Conservation (phyloP, 2,113 vertebrate species). For the Amia ocellicauda region DNA sequence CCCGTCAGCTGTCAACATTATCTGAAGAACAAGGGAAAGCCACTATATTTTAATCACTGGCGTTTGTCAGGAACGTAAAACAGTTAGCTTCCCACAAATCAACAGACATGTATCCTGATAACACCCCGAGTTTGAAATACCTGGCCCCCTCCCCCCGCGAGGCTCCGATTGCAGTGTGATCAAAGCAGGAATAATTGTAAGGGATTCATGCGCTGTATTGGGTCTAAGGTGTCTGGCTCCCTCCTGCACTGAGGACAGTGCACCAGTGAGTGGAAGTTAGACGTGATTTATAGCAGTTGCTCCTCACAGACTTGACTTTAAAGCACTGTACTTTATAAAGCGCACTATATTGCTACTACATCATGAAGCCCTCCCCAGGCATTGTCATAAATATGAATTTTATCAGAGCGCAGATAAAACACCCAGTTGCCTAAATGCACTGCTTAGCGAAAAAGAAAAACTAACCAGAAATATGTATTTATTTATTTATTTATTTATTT, state of each 20-base stretch:
- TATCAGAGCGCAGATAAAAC: conserved; percentile 1
- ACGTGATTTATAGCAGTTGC: conserved; percentile 15
- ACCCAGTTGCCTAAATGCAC: background rate
- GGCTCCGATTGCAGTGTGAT: conserved; percentile 45
- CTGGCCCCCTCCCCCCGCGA: conserved; percentile 40
- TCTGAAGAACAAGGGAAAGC: conserved; percentile 76
- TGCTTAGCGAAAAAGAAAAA: background rate
- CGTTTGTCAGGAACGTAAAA: conserved; percentile 85
- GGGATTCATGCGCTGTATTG: conserved; percentile 67
- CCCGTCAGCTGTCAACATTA: conserved; percentile 80
- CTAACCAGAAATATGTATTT: too few species aligned
- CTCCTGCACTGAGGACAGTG: background rate
- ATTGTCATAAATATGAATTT: conserved; percentile 12
- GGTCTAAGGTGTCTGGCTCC: conserved; percentile 43
- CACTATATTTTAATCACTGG: conserved; percentile 87
- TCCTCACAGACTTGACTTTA: conserved; percentile 12
- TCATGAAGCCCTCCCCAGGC: background rate
- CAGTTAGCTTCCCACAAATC: conserved; percentile 84
- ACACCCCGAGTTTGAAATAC: conserved; percentile 67
- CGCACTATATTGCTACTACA: conserved; percentile 5
- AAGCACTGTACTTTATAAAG: conserved; percentile 12
- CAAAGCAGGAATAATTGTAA: conserved; percentile 65
- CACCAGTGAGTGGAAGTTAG: background rate
- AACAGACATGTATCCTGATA: conserved; percentile 85
- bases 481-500: too few species aligned